Conservation (phyloP, 2,888 invertebrate species). For the Gastracanthus pulcherrimus region DNA sequence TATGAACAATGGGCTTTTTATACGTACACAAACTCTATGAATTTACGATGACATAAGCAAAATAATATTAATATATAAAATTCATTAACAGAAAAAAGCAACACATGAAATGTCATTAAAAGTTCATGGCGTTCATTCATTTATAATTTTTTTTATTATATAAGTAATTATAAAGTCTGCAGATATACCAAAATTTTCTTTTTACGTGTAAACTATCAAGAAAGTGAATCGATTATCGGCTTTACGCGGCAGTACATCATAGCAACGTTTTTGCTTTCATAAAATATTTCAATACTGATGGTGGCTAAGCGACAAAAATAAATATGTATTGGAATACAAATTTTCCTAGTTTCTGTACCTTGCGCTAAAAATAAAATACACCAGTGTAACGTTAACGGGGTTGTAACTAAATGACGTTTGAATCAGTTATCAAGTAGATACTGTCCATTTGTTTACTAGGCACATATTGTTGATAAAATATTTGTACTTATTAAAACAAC, state of each 20-base stretch:
- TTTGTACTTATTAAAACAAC: no score
- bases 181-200: not conserved
- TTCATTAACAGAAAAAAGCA: not conserved
- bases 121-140: not conserved
- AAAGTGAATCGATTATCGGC: slow-evolving; percentile 35
- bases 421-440: no score
- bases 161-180: not conserved
- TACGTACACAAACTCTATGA: not conserved
- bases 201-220: not conserved
- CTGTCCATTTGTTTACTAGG: no score
- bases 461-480: no score
- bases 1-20: not conserved
- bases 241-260: not conserved
- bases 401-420: no score
- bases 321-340: not conserved
- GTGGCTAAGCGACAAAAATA: slow-evolving; percentile 3
- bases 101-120: no score
- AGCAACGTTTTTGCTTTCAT: slow-evolving; percentile 25
- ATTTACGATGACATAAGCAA: no score
- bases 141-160: not conserved
- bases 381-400: not conserved
- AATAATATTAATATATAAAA: no score
- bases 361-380: not conserved
- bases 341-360: not conserved
- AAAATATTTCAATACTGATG: slow-evolving; percentile 28